Base-by-base conservation (phyloP, 2,113 vertebrate genomes). In the Phalacrocorax pelagicus region DNA sequence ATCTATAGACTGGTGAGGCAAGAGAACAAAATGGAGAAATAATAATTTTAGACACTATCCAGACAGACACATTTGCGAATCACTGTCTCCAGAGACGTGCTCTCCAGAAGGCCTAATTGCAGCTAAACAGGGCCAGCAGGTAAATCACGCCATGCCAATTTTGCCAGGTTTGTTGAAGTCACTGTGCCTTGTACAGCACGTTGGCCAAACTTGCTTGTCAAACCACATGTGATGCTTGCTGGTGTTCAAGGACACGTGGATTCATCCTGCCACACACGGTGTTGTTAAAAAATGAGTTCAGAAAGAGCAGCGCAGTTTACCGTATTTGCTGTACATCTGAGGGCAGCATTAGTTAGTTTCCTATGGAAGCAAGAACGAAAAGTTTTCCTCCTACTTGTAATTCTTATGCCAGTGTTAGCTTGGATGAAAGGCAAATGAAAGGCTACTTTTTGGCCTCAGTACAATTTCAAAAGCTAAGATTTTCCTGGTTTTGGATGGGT, bases 161-260 rank as follows among this genome's bases (percentile, higher is more conserved):
- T 29, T 24, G 46, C 24, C n/a, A 19, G 34, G 20, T 69, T 27
- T 86, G 75, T 46, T 69, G n/a, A 47, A 72, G 21, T 55, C 13
- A 1, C 27, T 23, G 29, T 74, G 67, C 27, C 42, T 14, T 2
- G 2, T 8, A 9, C 9, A 22, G 9, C 47, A 11, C 0, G 0
- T 29, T 9, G 12, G 23, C 57, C 67, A 40, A 2, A 34, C 14
- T 42, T 46, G n/a, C 9, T 40, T 2, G 2, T 54, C 4, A 0
- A 73, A 58, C 47, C 49, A 5, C 32, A 0, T 9, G 63, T 27
- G 32, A 15, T 47, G 26, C 19, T 40, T 54, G 26, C 54, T 81
- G 54, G 19, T 47, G 22, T 42, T 72, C 38, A 26, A 8, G 36
- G 47, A 20, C 34, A 21, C 2, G 1, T 24, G 58, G 62, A 22